Evolutionary conservation across 2,888 invertebrate species (phyloP).

Genomic region (Leistus spinibarbis): DNA sequence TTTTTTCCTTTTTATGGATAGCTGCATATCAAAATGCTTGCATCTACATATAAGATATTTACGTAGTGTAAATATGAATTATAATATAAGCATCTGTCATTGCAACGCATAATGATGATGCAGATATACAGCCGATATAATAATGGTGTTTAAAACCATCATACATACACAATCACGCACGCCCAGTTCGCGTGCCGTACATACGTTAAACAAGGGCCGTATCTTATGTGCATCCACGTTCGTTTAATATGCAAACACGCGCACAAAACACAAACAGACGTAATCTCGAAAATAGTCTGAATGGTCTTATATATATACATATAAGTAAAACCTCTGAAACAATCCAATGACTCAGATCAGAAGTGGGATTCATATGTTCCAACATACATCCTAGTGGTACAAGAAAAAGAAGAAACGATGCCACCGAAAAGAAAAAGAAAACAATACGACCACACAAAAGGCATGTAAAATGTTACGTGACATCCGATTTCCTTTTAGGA

Average conservation of each 20-base stretch:
- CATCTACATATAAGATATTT: neutral
- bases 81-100: neutral
- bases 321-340: no score
- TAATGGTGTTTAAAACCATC: neutral
- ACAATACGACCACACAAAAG: slow-evolving; percentile 31
- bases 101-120: neutral
- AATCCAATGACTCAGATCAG: neutral
- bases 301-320: no score
- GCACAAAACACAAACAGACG: neutral
- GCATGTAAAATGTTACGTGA: slow-evolving; percentile 28
- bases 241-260: neutral
- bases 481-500: slow-evolving; percentile 34
- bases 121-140: neutral
- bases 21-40: neutral
- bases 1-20: neutral
- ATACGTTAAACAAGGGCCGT: neutral
- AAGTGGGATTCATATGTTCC: neutral
- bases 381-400: neutral
- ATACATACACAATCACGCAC: neutral
- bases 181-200: neutral
- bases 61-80: neutral
- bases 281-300: neutral
- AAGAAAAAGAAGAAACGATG: neutral
- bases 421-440: slow-evolving; percentile 13
- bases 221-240: no score